These are phyloP conservation scores for Drosophila rufa DNA, from an alignment of 1,140 invertebrate genomes.

Conservation along the genomic window DNA sequence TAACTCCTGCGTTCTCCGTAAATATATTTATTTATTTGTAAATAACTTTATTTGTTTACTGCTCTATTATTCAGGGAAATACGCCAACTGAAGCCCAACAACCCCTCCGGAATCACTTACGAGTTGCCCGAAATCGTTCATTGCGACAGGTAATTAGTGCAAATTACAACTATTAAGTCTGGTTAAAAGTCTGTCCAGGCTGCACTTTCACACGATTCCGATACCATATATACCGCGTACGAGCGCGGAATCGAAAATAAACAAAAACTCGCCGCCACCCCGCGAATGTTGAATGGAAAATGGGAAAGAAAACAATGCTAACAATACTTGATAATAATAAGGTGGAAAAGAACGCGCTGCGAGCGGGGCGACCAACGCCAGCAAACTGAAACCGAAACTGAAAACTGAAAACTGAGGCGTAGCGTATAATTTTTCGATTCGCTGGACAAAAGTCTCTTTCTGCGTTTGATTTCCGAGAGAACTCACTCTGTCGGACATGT, in stretches of 20 bases:
- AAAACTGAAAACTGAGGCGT: slow-evolving; percentile 15
- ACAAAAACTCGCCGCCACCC: slow-evolving; percentile 34
- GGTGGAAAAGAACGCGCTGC: slow-evolving; percentile 61
- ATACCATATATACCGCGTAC: neutral
- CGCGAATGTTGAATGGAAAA: slow-evolving; percentile 17
- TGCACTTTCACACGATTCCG: slow-evolving; percentile 62
- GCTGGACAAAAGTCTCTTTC: slow-evolving; percentile 56
- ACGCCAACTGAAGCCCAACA: neutral
- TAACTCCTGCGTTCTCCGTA: neutral
- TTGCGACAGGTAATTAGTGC: slow-evolving; percentile 27
- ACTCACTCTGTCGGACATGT: slow-evolving; percentile 36
- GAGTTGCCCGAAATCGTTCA: slow-evolving; percentile 47
- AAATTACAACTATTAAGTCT: slow-evolving; percentile 52
- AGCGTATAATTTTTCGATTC: slow-evolving; percentile 56
- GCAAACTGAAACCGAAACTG: slow-evolving; percentile 50
- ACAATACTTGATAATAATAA: slow-evolving; percentile 12
- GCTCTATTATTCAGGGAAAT: neutral
- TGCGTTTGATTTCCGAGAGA: slow-evolving; percentile 22
- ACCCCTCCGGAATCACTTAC: slow-evolving; percentile 52
- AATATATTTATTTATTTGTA: neutral
- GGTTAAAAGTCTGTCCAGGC: slow-evolving; percentile 39
- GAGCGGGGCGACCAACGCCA: slow-evolving; percentile 66
- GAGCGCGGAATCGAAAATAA: slow-evolving; percentile 36
- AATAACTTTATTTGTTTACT: neutral
- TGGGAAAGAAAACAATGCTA: slow-evolving; percentile 22